A percentile compares a stretch with the other conserved stretches of the same genome.
Conservation (phyloP, 2,113 vertebrate species). For the Pelvicachromis taeniatus region DNA sequence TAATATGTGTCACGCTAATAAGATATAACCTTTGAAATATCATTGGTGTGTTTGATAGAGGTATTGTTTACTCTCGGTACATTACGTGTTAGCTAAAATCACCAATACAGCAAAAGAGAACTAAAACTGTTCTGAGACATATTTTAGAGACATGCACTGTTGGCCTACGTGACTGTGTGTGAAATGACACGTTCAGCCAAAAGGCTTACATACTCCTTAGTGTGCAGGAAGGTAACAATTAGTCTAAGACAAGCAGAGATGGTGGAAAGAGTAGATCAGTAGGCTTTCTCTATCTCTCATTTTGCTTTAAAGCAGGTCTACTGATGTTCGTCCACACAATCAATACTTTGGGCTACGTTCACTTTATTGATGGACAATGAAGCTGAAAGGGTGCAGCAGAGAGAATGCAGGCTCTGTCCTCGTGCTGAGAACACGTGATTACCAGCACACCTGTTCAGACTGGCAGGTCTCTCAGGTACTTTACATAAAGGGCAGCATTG, state of each 20-base stretch:
- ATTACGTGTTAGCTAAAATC: not conserved
- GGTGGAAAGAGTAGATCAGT: not conserved
- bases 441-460: not conserved
- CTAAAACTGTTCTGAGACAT: not conserved
- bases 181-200: not conserved
- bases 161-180: not conserved
- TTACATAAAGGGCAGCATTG: not conserved
- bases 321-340: not conserved
- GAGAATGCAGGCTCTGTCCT: not conserved
- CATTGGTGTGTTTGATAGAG: not conserved
- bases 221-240: not conserved
- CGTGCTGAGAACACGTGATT: too few species aligned
- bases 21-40: not conserved
- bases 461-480: not conserved
- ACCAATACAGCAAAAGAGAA: not conserved
- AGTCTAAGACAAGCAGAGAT: not conserved
- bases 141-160: not conserved
- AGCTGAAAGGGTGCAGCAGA: too few species aligned
- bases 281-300: not conserved
- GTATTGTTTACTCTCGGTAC: not conserved
- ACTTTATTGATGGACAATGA: accelerated
- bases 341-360: not conserved
- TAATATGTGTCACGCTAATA: not conserved
- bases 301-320: not conserved
- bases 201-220: not conserved